Base-by-base conservation (phyloP, 1,140 invertebrate genomes). In the Anagrus nilaparvatae region DNA sequence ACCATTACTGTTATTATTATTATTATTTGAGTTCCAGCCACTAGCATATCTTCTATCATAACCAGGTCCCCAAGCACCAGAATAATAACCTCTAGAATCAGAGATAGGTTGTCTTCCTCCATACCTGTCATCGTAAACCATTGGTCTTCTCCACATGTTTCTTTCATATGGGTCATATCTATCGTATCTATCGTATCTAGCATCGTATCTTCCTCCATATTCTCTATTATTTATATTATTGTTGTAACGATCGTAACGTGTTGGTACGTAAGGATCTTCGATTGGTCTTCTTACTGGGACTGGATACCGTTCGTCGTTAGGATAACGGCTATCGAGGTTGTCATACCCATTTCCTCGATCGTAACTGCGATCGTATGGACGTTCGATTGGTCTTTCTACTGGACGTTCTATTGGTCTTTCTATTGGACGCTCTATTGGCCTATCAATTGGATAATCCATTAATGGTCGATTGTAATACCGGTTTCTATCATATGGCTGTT, bases 71-170 rank as follows among this genome's bases (percentile, higher is more conserved):
- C 54, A 58, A n/a, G 32, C 49, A 17, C 53, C 50, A 33, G 68
- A 68, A 47, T 73, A 74, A 51, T 75, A 76, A 6, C 73, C 73
- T 40, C 72, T 54, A 3, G 72, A 70, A 31, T 68, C 54, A 3
- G 49, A 10, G 32, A 32, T 40, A 27, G 49, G 45, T 29, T 39
- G 42, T 31, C 50, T 51, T 42, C 47, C 46, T 4, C 40, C 35
- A n/a, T 47, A 43, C 3, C 41, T 30, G 29, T 14, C 20, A 3
- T 47, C 40, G 25, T 47, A 40, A n/a, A n/a, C n/a, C n/a, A n/a
- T n/a, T n/a, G n/a, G n/a, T 12, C 27, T 38, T 37, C 56, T 55
- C 43, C 48, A 54, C 3, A 30, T 43, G 12, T 45, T 51, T 21
- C 52, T 52, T 6, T 61, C 58, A 33, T 59, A 60, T 8, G 52